These are phyloP conservation scores for Shinisaurus crocodilurus DNA, from an alignment of 2,113 vertebrate species.

Conservation along the genomic window DNA sequence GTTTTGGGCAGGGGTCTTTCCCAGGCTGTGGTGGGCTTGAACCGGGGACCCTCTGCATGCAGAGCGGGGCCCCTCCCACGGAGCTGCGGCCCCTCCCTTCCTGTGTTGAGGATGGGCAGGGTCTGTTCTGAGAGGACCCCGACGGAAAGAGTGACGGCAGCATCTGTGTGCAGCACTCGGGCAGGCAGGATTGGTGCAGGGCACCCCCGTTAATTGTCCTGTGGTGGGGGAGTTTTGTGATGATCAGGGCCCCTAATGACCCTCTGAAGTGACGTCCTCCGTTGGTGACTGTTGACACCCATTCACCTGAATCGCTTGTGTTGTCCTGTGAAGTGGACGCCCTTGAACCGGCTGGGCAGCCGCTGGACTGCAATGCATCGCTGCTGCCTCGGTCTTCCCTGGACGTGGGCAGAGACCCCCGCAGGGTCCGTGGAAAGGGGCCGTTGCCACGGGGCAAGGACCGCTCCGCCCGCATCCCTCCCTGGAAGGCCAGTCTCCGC, in stretches of 20 bases:
- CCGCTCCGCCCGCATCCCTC: not conserved
- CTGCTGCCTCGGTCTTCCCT: not conserved
- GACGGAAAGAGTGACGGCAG: too few species aligned
- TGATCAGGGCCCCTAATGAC: not conserved
- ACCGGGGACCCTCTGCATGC: too few species aligned
- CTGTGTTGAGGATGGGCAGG: not conserved
- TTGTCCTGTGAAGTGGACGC: too few species aligned
- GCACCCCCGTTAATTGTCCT: too few species aligned
- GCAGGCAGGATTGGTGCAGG: too few species aligned
- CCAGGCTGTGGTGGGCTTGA: too few species aligned
- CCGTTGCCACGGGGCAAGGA: not conserved
- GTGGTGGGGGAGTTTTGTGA: not conserved
- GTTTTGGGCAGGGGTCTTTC: too few species aligned
- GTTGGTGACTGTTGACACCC: too few species aligned
- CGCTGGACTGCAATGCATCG: not conserved
- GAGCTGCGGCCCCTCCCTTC: too few species aligned
- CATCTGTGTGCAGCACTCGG: too few species aligned
- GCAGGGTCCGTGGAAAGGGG: not conserved
- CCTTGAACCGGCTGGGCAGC: not conserved
- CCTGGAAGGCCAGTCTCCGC: not conserved
- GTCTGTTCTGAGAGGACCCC: not conserved
- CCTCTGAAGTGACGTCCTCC: not conserved
- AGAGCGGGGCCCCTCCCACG: too few species aligned
- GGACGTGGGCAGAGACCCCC: not conserved
- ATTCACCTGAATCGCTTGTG: too few species aligned